Percentiles rank a stretch among this genome's conserved stretches.
Evolutionary conservation across 2,113 vertebrate species (phyloP).

Genomic region (Cheilinus undulatus): DNA sequence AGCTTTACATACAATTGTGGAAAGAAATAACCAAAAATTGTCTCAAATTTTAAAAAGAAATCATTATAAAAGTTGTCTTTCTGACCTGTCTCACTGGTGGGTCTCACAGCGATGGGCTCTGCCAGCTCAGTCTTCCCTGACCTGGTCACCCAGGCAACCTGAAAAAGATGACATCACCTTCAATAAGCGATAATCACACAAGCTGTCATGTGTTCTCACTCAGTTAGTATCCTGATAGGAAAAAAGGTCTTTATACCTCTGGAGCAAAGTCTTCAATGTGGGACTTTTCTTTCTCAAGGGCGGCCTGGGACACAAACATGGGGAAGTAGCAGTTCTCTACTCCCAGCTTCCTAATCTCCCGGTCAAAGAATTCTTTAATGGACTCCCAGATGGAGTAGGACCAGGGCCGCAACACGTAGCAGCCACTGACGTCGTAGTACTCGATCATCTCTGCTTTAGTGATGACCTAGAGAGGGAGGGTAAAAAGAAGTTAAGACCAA

Average conservation of each 20-base stretch:
- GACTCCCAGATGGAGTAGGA: constrained; percentile 93
- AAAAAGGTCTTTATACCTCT: constrained; percentile 85
- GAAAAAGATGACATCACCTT: constrained; percentile 16
- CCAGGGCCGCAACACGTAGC: constrained; percentile 97
- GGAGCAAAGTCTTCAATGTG: constrained; percentile 97
- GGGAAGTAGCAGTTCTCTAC: constrained; percentile 99
- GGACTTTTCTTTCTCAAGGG: constrained; percentile 93
- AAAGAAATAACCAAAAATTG: too few relatives aligned
- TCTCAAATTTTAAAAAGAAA: too few relatives aligned
- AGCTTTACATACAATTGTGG: too few relatives aligned
- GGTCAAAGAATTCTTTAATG: constrained; percentile 94
- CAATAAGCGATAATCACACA: background rate
- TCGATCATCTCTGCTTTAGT: constrained; percentile 99
- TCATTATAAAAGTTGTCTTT: background rate
- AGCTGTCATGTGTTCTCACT: too few relatives aligned
- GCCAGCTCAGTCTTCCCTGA: constrained; percentile 98
- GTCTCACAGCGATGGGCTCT: constrained; percentile 95
- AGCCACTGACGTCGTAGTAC: constrained; percentile 98
- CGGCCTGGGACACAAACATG: constrained; percentile 97
- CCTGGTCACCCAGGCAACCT: constrained; percentile 98
- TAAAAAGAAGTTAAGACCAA: too few relatives aligned
- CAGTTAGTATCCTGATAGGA: too few relatives aligned
- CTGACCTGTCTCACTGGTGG: constrained; percentile 98
- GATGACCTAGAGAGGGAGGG: constrained; percentile 90
- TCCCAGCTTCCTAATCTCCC: constrained; percentile 94